Base-by-base conservation (phyloP, 2,888 invertebrate genomes). In the Coecobrya sp. region DNA sequence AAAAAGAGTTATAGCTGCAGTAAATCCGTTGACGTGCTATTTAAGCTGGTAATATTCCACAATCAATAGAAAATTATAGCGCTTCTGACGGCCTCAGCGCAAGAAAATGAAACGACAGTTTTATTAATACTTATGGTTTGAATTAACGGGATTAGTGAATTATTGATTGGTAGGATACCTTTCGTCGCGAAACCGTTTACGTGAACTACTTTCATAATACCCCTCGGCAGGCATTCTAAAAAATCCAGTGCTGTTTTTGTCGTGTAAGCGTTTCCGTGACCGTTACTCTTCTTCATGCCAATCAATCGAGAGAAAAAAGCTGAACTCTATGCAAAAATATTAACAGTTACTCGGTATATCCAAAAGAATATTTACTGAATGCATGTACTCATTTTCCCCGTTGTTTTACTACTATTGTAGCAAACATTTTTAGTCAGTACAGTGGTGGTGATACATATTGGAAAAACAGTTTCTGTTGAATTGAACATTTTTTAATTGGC, bases 181-280 rank as follows among this genome's bases (percentile, higher is more conserved):
- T 36, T 70, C 70, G 16, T 70, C 70, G 11, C 70, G n/a, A 7
- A 70, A 25, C 2, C 27, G 7, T 8, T 65, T 27, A 27, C 8
- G 25, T 27, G 25, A 65, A 65, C 27, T 25, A 5, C 10, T 65
- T 27, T 27, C 65, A 36, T 36, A 36, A 36, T 36, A 36, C 36
- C 3, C 2, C 36, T 36, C 7, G 36, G 36, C 36, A 4, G 7
- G 7, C 36, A 65, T 65, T 27, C n/a, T 2, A 65, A 65, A 65
- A 2, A 27, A 27, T 65, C 27, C 3, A 65, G 65, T 65, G 27
- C 4, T 13, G 25, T 25, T 25, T 59, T 59, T 59, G 59, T 8
- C 65, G 65, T 65, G 65, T 65, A 65, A 25, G 5, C 25, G 16
- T 27, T 65, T 65, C 65, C 59, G 65, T 27, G 27, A 27, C 59